phyloP scores from a whole-genome alignment of 1,140 invertebrate genomes.

The Colletes gigas region DNA sequence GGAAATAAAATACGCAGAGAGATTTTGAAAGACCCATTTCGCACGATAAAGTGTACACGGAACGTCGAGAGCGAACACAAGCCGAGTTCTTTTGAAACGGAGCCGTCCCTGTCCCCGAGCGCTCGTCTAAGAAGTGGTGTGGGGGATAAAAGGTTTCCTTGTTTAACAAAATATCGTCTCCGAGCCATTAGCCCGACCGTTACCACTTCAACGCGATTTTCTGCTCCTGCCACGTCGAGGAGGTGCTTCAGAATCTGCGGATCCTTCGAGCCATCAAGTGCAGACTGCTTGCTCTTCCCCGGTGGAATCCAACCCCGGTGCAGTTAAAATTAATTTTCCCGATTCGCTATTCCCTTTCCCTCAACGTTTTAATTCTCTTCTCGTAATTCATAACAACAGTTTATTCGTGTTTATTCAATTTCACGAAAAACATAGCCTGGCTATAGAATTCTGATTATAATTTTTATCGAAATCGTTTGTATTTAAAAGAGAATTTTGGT shows the following conservation, averaged over 20 bases:
- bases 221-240: constrained; percentile 65
- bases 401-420: no score
- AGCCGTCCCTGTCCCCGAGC: constrained; percentile 64
- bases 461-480: no score
- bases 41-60: neutral
- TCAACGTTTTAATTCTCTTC: neutral
- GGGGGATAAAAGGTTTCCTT: constrained; percentile 80
- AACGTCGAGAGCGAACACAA: constrained; percentile 15
- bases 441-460: no score
- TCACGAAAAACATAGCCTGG: no score
- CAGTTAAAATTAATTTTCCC: constrained; percentile 49
- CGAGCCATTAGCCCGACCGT: constrained; percentile 79
- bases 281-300: constrained; percentile 44
- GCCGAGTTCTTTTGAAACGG: constrained; percentile 28
- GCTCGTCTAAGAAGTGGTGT: constrained; percentile 48
- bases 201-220: constrained; percentile 74
- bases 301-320: neutral
- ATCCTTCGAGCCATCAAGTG: constrained; percentile 64
- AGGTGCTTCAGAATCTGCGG: constrained; percentile 59
- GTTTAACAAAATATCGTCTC: constrained; percentile 80
- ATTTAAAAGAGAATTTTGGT: no score
- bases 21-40: neutral
- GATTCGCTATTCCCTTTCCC: no score
- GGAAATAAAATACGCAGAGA: neutral
- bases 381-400: no score